These are phyloP conservation scores for Mesocricetus auratus DNA, from an alignment of 2,113 vertebrate species.

Conservation along the genomic window DNA sequence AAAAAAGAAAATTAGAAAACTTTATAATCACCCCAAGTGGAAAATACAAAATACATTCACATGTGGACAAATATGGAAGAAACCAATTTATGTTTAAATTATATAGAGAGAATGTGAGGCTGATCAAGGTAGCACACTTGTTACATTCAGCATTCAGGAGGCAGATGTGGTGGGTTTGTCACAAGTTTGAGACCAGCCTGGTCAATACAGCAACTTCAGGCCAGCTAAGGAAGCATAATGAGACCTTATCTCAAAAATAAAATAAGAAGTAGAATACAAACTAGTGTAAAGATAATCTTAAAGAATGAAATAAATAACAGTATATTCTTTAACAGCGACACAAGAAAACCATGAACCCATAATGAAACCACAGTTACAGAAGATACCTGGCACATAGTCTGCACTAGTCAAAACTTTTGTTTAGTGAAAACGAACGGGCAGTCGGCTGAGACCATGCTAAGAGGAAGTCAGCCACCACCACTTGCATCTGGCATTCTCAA, in stretches of 20 bases:
- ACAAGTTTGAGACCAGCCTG: neutral
- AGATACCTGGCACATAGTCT: neutral
- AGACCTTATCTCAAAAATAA: neutral
- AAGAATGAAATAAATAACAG: neutral
- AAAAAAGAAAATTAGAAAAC: conserved; percentile 30
- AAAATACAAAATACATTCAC: neutral
- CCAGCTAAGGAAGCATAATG: neutral
- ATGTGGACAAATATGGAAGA: neutral
- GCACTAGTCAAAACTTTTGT: neutral
- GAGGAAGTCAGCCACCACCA: neutral
- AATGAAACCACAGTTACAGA: neutral
- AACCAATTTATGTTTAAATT: conserved; percentile 7
- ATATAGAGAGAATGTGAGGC: neutral
- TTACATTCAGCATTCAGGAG: neutral
- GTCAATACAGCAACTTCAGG: neutral
- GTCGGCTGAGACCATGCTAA: neutral
- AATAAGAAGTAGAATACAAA: conserved; percentile 13
- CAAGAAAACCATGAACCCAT: neutral
- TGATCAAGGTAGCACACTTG: neutral
- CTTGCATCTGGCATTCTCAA: neutral
- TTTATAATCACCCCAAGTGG: conserved; percentile 15
- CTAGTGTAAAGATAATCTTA: neutral
- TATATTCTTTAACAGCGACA: neutral
- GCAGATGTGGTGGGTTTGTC: neutral
- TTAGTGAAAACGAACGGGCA: neutral